phyloP scores from a whole-genome alignment of 2,113 vertebrate species.

The Scortum barcoo region DNA sequence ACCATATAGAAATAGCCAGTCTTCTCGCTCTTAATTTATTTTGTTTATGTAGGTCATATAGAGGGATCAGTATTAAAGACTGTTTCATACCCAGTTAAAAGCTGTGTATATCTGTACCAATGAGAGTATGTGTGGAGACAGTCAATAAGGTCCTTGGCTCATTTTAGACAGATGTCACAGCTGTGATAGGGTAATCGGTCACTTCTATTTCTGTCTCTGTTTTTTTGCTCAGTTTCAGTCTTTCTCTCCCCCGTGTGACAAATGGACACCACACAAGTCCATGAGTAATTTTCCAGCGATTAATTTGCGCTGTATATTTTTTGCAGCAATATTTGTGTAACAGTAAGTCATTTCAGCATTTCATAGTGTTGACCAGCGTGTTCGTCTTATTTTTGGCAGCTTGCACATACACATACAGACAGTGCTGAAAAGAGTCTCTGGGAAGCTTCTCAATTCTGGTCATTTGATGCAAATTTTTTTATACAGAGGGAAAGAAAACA shows the following conservation, averaged over 20 bases:
- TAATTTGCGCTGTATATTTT: constrained; percentile 1
- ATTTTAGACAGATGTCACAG: constrained; percentile 22
- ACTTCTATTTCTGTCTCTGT: constrained; percentile 42
- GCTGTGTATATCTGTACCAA: background rate
- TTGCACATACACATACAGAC: constrained; percentile 13
- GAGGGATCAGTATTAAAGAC: too few species aligned
- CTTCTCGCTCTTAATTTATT: too few species aligned
- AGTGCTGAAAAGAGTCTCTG: constrained; percentile 18
- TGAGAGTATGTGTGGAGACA: background rate
- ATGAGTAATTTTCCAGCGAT: constrained; percentile 1
- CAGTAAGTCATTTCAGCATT: constrained; percentile 11
- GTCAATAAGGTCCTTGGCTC: background rate
- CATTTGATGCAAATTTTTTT: constrained; percentile 7
- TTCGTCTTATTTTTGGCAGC: constrained; percentile 34
- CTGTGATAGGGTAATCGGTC: constrained; percentile 24
- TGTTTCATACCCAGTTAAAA: too few species aligned
- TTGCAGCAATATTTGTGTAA: constrained; percentile 18
- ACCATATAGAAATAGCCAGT: too few species aligned
- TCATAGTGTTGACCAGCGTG: constrained; percentile 20
- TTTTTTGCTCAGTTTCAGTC: constrained; percentile 1
- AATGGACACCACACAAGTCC: background rate
- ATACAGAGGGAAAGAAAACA: constrained; percentile 1
- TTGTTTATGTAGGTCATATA: too few species aligned
- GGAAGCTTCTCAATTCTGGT: constrained; percentile 35
- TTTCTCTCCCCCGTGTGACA: constrained; percentile 19